Conservation (phyloP, 2,888 invertebrate species). For the Xylophagus ater region DNA sequence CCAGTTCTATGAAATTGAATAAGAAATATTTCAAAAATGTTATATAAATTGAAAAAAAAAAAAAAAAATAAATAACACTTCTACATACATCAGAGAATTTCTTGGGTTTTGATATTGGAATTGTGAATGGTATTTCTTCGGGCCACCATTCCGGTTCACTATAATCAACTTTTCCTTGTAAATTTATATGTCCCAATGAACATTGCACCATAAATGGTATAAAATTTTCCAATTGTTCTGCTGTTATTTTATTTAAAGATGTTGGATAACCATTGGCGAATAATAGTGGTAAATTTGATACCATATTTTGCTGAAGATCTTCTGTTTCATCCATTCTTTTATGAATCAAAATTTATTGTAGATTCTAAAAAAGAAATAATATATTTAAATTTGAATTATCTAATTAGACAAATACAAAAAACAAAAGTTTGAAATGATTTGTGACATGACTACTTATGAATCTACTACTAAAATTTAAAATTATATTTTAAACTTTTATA, state of each 20-base stretch:
- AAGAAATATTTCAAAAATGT: no score
- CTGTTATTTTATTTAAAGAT: constrained; percentile 50
- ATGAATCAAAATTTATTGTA: no score
- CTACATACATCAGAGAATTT: constrained; percentile 39
- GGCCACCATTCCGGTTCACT: constrained; percentile 62
- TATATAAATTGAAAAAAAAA: constrained; percentile 3
- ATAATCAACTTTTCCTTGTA: constrained; percentile 35
- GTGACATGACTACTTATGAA: no score
- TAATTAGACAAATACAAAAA: no score
- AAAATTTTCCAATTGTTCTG: constrained; percentile 55
- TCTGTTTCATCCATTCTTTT: constrained; percentile 15
- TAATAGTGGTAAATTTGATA: constrained; percentile 60
- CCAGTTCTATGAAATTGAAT: constrained; percentile 42
- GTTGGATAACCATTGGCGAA: constrained; percentile 62
- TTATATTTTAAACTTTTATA: no score
- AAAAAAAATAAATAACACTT: constrained; percentile 8
- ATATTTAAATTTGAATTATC: no score
- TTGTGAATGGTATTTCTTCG: constrained; percentile 50
- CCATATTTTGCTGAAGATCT: constrained; percentile 42
- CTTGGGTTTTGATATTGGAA: constrained; percentile 50
- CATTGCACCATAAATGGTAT: constrained; percentile 67
- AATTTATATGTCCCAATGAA: constrained; percentile 53
- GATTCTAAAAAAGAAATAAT: no score
- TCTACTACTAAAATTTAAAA: no score
- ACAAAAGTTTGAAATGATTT: no score